These are phyloP conservation scores for Apodemia hepburni DNA, from an alignment of 2,888 invertebrate species.

Conservation along the genomic window DNA sequence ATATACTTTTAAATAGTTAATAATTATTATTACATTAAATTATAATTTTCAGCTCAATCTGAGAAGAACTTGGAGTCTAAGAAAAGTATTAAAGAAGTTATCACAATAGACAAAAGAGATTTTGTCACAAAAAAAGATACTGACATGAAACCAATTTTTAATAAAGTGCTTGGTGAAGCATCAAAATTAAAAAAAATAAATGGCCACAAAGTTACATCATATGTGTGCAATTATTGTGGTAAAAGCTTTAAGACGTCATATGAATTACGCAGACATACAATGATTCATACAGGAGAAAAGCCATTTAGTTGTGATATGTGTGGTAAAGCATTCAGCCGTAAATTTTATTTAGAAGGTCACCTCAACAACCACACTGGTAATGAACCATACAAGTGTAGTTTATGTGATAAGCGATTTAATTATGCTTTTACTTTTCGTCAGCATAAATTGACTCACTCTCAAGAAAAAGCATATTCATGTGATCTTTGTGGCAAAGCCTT, in stretches of 20 bases:
- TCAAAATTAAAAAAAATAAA: not conserved
- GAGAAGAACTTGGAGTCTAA: not conserved
- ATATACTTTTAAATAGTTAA: too few relatives aligned
- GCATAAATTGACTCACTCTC: not conserved
- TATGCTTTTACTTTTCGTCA: constrained; percentile 6
- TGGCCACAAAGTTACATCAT: not conserved
- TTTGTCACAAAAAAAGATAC: not conserved
- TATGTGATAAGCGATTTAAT: constrained; percentile 4
- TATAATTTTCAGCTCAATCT: not conserved
- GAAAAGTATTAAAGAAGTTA: not conserved
- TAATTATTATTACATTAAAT: not conserved
- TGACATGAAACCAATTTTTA: not conserved
- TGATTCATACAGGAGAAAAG: not conserved
- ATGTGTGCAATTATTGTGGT: not conserved
- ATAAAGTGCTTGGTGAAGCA: not conserved
- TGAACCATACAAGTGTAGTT: not conserved
- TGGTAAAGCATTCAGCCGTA: constrained; percentile 1
- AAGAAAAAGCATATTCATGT: not conserved
- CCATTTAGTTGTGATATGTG: not conserved
- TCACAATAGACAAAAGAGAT: not conserved
- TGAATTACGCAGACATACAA: not conserved
- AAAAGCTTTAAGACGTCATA: not conserved
- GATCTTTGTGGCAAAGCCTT: not conserved
- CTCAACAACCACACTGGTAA: not conserved
- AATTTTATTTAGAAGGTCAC: not conserved